phyloP scores from a whole-genome alignment of 2,797 vertebrate species.

The Pantherophis alleghaniensis region DNA sequence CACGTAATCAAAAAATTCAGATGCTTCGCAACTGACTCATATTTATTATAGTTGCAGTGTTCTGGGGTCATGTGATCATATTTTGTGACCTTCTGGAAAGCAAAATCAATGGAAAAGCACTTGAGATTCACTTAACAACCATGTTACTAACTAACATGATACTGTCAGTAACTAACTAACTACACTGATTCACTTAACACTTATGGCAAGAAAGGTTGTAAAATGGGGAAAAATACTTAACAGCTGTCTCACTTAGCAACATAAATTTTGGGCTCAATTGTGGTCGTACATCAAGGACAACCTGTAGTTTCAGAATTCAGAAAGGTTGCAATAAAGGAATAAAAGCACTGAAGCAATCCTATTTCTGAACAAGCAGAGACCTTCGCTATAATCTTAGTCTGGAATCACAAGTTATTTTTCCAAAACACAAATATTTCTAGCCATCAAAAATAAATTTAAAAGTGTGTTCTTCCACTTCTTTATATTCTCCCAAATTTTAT shows the following conservation, averaged over 20 bases:
- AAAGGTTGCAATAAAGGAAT: not conserved
- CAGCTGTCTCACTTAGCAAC: not conserved
- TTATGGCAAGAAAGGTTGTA: not conserved
- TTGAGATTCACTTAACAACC: not conserved
- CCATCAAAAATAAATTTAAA: not conserved
- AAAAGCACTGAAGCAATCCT: not conserved
- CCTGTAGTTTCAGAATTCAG: not conserved
- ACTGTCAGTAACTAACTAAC: not conserved
- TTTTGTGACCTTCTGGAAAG: not conserved
- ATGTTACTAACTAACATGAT: not conserved
- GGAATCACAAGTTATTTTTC: not conserved
- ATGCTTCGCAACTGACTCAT: not conserved
- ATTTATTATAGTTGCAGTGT: not conserved
- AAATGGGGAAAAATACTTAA: not conserved
- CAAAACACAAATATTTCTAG: too few species aligned
- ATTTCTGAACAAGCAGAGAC: not conserved
- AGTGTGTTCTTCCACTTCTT: not conserved
- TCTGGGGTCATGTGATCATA: not conserved
- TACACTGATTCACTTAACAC: not conserved
- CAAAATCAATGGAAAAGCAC: not conserved
- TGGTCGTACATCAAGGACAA: not conserved
- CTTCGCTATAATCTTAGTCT: not conserved
- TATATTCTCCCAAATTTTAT: not conserved
- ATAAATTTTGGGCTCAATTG: not conserved
- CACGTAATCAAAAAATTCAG: not conserved